Evolutionary conservation across 2,888 invertebrate species (phyloP), one percentile per base, ranked within the genome.

Genomic region (Cephonodes hylas): DNA sequence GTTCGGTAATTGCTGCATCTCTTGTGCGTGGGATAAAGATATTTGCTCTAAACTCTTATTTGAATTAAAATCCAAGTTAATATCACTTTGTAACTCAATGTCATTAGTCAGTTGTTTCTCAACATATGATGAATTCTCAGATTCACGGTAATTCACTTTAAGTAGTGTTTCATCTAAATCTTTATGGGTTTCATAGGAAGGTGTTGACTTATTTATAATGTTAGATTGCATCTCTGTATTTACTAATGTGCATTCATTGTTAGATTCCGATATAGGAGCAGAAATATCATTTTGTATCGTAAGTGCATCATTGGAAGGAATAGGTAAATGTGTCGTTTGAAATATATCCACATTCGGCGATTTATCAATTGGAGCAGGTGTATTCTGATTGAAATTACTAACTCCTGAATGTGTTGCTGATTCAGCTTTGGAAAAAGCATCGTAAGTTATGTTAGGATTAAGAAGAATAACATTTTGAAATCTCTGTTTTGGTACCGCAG

Each of bases 21-120:
- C 84, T 71, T 85, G 85, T n/a, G 85, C 81, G 70, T 84, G 77
- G 6, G 79, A 81, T 23, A 85, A 66, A 15, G 83, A 80, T 73
- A 82, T 86, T 63, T 75, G 73, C 64, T 82, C 79, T 59, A 63
- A 59, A 27, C 62, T 74, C 63, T 78, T 80, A 45, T 63, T 72
- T 5, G 53, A 62, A 63, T 74, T 77, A 4, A 70, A 62, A 61
- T 76, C 72, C 2, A 62, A 23, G 3, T 31, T 15, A 18, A 31
- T 31, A 18, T 31, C 18, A 18, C 31, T 53, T n/a, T 31, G 18
- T 10, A 10, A 8, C 10, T 31, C 27, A 27, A 15, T 20, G 7
- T 18, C 31, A 4, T 31, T n/a, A 10, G 2, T 15, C 15, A 10
- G 15, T 31, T 18, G 27, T 31, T 18, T 2, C 3, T 53, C 31